Evolutionary conservation across 1,140 invertebrate species (phyloP).

Genomic region (Drosophila kanapiae): DNA sequence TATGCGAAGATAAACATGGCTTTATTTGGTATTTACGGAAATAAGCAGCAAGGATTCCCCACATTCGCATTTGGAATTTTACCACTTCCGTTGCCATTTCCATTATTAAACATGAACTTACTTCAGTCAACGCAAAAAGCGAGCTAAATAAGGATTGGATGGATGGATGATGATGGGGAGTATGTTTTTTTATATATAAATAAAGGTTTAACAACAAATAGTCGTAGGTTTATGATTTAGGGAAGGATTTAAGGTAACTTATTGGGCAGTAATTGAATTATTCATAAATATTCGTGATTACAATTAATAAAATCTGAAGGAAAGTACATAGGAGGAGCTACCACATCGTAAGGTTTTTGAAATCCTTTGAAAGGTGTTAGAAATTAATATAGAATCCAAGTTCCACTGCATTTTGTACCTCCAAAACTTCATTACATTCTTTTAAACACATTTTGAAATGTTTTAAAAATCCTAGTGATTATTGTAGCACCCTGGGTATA

Average conservation of each 20-base stretch:
- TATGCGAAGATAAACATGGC: constrained; percentile 18
- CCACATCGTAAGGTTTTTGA: no score
- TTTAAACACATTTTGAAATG: no score
- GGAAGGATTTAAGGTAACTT: background rate
- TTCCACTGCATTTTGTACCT: no score
- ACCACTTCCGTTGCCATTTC: constrained; percentile 12
- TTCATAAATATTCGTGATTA: no score
- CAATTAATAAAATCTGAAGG: no score
- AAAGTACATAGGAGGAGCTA: no score
- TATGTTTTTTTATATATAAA: background rate
- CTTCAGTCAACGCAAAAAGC: background rate
- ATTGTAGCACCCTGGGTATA: no score
- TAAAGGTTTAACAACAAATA: background rate
- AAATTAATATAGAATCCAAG: no score
- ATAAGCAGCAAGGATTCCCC: constrained; percentile 31
- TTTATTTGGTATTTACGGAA: background rate
- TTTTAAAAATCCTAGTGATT: no score
- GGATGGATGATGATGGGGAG: background rate
- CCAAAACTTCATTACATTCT: no score
- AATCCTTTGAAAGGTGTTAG: no score
- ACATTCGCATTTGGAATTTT: constrained; percentile 31
- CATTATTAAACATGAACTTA: constrained; percentile 2
- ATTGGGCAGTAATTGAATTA: background rate
- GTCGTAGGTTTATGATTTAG: background rate
- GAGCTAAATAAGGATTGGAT: background rate